Percentiles rank a stretch among this genome's conserved stretches.
Conservation (phyloP, 2,888 invertebrate genomes). For the Gasteruption jaculator region DNA sequence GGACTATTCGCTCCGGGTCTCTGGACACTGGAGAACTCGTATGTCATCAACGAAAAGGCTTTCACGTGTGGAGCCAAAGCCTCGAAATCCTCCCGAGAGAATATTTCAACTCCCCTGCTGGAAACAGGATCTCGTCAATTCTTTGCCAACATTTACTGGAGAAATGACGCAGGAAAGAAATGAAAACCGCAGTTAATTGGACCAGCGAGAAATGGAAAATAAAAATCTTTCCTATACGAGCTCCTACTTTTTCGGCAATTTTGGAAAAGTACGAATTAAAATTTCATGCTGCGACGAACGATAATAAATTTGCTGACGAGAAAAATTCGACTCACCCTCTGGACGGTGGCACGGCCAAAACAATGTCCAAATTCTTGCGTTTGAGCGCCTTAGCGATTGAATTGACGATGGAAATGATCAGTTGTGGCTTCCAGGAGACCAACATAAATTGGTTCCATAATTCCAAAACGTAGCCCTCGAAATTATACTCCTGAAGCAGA, state of each 20-base stretch:
- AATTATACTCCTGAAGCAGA: constrained; percentile 69
- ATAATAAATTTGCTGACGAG: too few species aligned
- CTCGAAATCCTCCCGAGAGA: constrained; percentile 72
- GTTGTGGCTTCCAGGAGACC: constrained; percentile 57
- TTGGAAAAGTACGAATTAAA: too few species aligned
- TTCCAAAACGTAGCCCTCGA: constrained; percentile 89
- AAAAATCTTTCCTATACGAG: too few species aligned
- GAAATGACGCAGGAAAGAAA: constrained; percentile 21
- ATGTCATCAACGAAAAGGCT: constrained; percentile 94
- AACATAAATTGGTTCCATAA: constrained; percentile 80
- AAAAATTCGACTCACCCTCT: constrained; percentile 60
- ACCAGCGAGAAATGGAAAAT: too few species aligned
- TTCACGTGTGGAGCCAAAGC: constrained; percentile 72
- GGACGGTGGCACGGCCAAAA: constrained; percentile 79
- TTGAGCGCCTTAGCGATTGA: constrained; percentile 57
- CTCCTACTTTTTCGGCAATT: too few species aligned
- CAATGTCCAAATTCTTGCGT: constrained; percentile 55
- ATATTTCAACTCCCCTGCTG: constrained; percentile 56
- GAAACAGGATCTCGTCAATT: too few species aligned
- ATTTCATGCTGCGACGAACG: too few species aligned
- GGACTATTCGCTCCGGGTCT: constrained; percentile 90
- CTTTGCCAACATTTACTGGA: too few species aligned
- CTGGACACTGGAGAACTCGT: constrained; percentile 83
- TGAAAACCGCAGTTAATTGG: too few species aligned
- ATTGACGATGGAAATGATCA: constrained; percentile 63